These are phyloP conservation scores for Psammodynastes pulverulentus DNA, from an alignment of 2,113 vertebrate genomes.

Conservation along the genomic window DNA sequence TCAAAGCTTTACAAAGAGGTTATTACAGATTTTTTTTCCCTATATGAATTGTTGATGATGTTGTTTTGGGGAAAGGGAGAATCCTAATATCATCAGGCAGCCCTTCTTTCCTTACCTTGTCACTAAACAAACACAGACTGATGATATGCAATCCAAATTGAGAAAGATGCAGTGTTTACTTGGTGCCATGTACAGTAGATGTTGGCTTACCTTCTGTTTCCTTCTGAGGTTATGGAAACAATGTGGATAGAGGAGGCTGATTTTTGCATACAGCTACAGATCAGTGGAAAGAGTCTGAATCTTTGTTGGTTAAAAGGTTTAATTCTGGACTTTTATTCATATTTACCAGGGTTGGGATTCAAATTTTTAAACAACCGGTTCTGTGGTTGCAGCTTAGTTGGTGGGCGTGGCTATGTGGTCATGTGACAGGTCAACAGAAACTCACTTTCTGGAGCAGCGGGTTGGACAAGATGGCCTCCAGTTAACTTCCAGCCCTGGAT, in stretches of 20 bases:
- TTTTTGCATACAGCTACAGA: neutral
- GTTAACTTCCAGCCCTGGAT: no score
- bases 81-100: conserved; percentile 7
- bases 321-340: neutral
- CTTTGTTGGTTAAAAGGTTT: neutral
- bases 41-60: neutral
- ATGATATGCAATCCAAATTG: neutral
- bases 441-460: no score
- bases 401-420: no score
- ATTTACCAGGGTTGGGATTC: no score
- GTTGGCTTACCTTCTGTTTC: neutral
- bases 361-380: no score
- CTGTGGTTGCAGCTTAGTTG: no score
- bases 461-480: no score
- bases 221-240: neutral
- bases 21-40: neutral
- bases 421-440: no score
- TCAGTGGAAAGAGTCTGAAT: neutral
- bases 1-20: conserved; percentile 1
- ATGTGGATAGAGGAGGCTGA: neutral
- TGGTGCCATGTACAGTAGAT: neutral
- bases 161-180: conserved; percentile 10
- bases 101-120: conserved; percentile 9
- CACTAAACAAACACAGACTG: conserved; percentile 60
- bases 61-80: neutral